Conservation (phyloP, 2,113 vertebrate species). For the Datnioides undecimradiatus region DNA sequence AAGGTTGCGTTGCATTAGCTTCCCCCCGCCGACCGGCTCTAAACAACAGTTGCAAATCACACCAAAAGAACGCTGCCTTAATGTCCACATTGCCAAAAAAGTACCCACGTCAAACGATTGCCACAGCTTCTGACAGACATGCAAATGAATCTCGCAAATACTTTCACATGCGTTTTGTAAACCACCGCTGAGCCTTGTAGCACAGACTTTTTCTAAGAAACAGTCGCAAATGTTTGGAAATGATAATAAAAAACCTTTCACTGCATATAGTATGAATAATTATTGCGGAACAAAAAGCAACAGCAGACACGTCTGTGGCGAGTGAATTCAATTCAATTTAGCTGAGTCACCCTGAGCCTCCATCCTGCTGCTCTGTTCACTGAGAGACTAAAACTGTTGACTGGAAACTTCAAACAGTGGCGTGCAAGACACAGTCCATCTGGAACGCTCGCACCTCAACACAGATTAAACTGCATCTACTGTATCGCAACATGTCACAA, state of each 20-base stretch:
- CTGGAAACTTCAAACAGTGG: conserved; percentile 5
- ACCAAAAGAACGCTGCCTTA: no score
- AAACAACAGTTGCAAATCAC: no score
- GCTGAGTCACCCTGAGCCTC: conserved; percentile 22
- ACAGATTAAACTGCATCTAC: conserved; percentile 1
- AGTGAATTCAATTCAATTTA: conserved; percentile 13
- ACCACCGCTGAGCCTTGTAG: no score
- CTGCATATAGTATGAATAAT: background rate
- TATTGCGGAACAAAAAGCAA: background rate
- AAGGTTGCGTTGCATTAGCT: no score
- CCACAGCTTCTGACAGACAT: no score
- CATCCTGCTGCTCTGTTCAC: conserved; percentile 10
- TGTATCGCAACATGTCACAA: background rate
- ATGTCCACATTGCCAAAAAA: no score
- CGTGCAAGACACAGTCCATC: background rate
- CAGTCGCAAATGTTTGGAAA: background rate
- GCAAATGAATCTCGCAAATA: no score
- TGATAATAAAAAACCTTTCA: background rate
- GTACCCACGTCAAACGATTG: no score
- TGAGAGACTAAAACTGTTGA: conserved; percentile 4
- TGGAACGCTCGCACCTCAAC: background rate
- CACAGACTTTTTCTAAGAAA: background rate
- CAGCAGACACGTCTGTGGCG: background rate
- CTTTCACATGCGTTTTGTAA: no score
- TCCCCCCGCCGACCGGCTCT: no score